Conservation (phyloP, 92 coral and sea anemone species). For the Blastomussa wellsi region DNA sequence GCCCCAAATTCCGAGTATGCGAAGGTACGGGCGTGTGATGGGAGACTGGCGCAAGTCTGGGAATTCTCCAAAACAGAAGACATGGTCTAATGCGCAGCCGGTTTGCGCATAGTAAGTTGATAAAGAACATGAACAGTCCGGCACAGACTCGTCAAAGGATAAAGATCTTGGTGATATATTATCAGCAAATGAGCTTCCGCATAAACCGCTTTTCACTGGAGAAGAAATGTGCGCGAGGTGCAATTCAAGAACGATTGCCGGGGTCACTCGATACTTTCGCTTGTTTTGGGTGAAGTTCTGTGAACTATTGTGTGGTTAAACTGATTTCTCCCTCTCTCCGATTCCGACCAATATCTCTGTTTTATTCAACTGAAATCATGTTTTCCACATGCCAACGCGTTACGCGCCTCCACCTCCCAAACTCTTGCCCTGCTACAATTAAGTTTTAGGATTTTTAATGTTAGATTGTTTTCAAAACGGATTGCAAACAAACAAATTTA, state of each 20-base stretch:
- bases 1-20: conserved; percentile 64
- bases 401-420: background rate
- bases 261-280: background rate
- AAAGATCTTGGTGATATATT: background rate
- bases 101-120: background rate
- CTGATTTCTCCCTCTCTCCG: background rate
- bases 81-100: conserved; percentile 58
- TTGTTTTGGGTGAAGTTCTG: background rate
- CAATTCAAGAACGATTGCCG: background rate
- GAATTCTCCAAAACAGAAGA: conserved; percentile 92
- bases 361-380: background rate
- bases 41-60: conserved; percentile 79
- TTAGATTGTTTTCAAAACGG: background rate
- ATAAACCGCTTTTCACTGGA: background rate
- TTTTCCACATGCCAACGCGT: background rate
- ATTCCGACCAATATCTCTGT: background rate
- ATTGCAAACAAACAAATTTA: no score
- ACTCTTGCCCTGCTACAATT: background rate
- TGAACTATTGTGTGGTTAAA: background rate
- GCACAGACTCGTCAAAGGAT: background rate
- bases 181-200: background rate
- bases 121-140: background rate
- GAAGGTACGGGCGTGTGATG: conserved; percentile 72
- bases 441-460: background rate
- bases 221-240: background rate